Conservation (phyloP, 2,888 invertebrate genomes). For the Myopa tessellatipennis region DNA sequence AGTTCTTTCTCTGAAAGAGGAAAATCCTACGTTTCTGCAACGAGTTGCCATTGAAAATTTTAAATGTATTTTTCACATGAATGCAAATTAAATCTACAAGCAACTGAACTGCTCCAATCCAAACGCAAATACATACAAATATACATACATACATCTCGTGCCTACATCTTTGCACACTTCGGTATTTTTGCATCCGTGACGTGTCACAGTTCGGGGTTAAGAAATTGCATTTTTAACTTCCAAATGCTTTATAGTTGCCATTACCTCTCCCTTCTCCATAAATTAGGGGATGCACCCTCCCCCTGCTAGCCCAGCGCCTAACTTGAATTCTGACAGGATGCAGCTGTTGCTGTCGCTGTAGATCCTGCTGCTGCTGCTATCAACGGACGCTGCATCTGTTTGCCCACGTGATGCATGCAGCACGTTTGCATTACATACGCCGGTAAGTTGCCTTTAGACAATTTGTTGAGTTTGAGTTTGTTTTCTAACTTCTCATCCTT, state of each 20-base stretch:
- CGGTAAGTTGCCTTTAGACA: constrained; percentile 7
- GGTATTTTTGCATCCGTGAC: not conserved
- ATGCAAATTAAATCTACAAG: constrained; percentile 3
- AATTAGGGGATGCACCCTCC: too few species aligned
- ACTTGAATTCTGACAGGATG: not conserved
- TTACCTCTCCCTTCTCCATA: too few species aligned
- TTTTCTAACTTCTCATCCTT: not conserved
- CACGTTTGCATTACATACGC: constrained; percentile 18
- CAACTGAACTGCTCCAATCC: not conserved
- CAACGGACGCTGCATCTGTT: constrained; percentile 21
- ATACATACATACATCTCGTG: not conserved
- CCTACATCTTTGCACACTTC: too few species aligned
- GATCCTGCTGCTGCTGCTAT: not conserved
- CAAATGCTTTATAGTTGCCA: not conserved
- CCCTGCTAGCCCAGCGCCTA: not conserved
- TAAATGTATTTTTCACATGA: not conserved
- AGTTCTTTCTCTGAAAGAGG: not conserved
- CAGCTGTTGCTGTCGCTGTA: not conserved
- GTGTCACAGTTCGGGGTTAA: not conserved
- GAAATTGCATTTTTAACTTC: not conserved
- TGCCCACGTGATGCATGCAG: constrained; percentile 20
- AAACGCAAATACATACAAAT: not conserved
- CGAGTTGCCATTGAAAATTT: constrained; percentile 3
- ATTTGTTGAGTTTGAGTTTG: constrained; percentile 19
- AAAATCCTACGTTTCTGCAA: not conserved